phyloP scores from a whole-genome alignment of 2,888 invertebrate genomes.

The Pomacea canaliculata region DNA sequence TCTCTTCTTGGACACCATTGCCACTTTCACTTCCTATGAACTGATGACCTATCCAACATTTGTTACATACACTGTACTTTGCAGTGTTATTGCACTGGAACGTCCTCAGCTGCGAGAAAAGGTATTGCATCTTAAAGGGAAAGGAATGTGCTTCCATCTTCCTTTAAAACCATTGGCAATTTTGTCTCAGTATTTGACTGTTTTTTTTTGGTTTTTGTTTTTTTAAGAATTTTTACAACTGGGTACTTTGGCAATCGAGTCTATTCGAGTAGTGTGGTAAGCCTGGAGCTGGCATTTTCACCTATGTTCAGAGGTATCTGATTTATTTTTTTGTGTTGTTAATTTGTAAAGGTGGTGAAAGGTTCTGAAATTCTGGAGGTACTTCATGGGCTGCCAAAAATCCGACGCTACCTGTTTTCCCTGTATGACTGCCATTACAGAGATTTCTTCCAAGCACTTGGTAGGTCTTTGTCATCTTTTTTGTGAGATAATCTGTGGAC shows the following conservation, averaged over 20 bases:
- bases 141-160: no score
- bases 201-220: no score
- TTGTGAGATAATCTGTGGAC: no score
- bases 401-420: conserved; percentile 82
- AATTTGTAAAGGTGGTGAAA: conserved; percentile 75
- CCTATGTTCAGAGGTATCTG: no score
- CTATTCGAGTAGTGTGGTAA: no score
- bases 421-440: conserved; percentile 93
- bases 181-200: no score
- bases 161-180: no score
- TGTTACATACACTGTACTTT: conserved; percentile 84
- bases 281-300: no score
- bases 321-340: no score
- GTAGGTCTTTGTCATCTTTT: conserved; percentile 66
- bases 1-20: conserved; percentile 96
- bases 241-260: no score
- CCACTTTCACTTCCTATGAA: conserved; percentile 99
- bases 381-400: conserved; percentile 79
- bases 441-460: conserved; percentile 87
- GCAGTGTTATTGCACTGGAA: conserved; percentile 85
- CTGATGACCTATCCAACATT: conserved; percentile 96
- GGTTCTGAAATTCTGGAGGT: conserved; percentile 87
- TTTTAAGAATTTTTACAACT: no score
- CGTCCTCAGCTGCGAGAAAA: conserved; percentile 85
- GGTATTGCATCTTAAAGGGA: conserved; percentile 66